Evolutionary conservation across 2,797 vertebrate genomes (phyloP).

Genomic region (Urosaurus nigricauda): DNA sequence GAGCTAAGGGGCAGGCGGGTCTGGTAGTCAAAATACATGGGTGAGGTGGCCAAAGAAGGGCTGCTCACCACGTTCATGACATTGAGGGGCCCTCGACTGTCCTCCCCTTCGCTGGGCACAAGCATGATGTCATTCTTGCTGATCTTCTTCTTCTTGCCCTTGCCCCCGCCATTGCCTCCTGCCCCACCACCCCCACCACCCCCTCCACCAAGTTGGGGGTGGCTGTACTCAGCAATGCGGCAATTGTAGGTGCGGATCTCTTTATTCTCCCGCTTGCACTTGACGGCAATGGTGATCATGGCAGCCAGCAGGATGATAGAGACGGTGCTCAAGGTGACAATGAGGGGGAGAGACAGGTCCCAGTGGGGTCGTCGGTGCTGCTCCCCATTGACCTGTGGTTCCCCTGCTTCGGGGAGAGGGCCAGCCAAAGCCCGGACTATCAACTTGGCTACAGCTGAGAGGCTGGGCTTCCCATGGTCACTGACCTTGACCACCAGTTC

Average conservation of each 20-base stretch:
- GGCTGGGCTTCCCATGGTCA: constrained; percentile 95
- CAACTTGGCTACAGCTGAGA: constrained; percentile 93
- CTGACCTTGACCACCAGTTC: constrained; percentile 97
- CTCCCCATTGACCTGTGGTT: constrained; percentile 91
- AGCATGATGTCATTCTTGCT: constrained; percentile 99
- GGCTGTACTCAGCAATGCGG: constrained; percentile 98
- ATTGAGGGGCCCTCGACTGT: constrained; percentile 97
- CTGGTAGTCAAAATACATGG: constrained; percentile 99
- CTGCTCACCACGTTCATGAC: constrained; percentile 99
- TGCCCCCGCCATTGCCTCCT: constrained; percentile 73
- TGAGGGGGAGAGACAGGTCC: constrained; percentile 97
- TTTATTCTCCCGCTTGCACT: constrained; percentile 98
- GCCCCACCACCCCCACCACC: constrained; percentile 73
- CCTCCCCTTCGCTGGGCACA: constrained; percentile 99
- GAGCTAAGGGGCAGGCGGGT: constrained; percentile 99
- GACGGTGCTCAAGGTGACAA: constrained; percentile 96
- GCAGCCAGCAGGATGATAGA: constrained; percentile 97
- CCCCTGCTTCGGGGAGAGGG: constrained; percentile 91
- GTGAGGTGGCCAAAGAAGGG: constrained; percentile 98
- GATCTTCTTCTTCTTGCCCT: constrained; percentile 99
- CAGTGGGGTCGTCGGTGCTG: constrained; percentile 87
- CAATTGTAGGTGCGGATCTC: constrained; percentile 99
- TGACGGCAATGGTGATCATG: constrained; percentile 98
- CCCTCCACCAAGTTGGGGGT: constrained; percentile 90
- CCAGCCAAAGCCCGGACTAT: constrained; percentile 92